phyloP scores from a whole-genome alignment of 2,797 vertebrate species.

The Nasua narica region DNA sequence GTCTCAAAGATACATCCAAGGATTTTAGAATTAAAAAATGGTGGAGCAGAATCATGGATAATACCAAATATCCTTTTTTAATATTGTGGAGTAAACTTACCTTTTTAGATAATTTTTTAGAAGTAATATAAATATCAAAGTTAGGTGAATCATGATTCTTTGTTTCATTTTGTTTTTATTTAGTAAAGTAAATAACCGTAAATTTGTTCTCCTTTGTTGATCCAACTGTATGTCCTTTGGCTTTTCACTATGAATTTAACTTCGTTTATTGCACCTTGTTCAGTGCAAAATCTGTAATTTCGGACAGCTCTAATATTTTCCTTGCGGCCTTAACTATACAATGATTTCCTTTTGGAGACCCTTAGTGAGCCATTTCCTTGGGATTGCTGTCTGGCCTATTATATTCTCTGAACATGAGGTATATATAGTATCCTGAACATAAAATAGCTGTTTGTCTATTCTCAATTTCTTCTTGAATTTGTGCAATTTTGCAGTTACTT shows the following conservation, averaged over 20 bases:
- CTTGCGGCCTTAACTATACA: background rate
- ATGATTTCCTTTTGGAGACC: constrained; percentile 1
- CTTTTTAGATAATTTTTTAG: background rate
- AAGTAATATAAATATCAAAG: background rate
- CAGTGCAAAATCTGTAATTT: constrained; percentile 46
- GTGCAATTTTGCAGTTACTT: background rate
- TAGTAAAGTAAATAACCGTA: background rate
- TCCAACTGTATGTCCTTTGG: background rate
- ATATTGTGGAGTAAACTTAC: background rate
- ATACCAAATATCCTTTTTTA: background rate
- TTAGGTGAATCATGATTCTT: background rate
- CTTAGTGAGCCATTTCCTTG: constrained; percentile 36
- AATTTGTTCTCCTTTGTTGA: background rate
- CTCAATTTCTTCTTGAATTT: background rate
- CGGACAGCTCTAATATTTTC: constrained; percentile 32
- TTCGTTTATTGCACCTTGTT: constrained; percentile 27
- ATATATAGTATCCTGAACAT: background rate
- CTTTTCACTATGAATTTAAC: constrained; percentile 36
- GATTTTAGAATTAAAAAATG: background rate
- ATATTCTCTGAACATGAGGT: background rate
- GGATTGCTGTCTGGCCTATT: background rate
- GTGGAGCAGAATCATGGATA: background rate
- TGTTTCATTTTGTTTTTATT: background rate
- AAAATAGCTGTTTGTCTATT: constrained; percentile 25
- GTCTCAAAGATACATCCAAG: background rate